phyloP scores from a whole-genome alignment of 2,113 vertebrate species.

The Holacanthus passer region DNA sequence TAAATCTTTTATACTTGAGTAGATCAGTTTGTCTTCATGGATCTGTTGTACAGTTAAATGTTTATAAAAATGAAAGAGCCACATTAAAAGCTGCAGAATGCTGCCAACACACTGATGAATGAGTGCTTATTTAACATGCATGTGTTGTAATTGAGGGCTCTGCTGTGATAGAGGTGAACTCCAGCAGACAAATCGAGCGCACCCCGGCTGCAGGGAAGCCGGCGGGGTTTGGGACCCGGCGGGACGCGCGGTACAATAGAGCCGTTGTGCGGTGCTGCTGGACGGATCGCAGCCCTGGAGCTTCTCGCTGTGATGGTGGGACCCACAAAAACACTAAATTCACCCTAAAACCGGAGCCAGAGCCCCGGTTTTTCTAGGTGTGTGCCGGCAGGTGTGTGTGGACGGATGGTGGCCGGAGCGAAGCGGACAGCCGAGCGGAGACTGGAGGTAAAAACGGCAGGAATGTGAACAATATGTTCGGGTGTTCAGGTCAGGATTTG shows the following conservation, averaged over 20 bases:
- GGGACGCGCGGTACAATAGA: constrained; percentile 92
- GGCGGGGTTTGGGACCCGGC: constrained; percentile 89
- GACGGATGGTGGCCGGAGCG: constrained; percentile 1
- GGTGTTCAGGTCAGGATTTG: constrained; percentile 74
- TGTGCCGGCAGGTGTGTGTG: not conserved
- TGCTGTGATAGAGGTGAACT: not conserved
- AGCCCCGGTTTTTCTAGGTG: not conserved
- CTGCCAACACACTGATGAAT: not conserved
- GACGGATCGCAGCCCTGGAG: constrained; percentile 72
- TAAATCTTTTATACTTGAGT: constrained; percentile 34
- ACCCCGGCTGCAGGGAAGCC: constrained; percentile 74
- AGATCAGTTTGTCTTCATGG: constrained; percentile 17
- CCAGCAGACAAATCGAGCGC: constrained; percentile 41
- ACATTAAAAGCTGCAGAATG: constrained; percentile 41
- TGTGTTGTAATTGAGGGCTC: not conserved
- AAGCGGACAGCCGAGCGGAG: constrained; percentile 32
- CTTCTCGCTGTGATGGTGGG: constrained; percentile 70
- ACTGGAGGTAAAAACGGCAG: constrained; percentile 79
- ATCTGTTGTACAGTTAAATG: constrained; percentile 1
- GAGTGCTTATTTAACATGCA: not conserved
- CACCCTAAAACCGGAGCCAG: not conserved
- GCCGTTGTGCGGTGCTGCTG: constrained; percentile 87
- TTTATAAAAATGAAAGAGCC: not conserved
- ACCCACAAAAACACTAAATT: constrained; percentile 24
- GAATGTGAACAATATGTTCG: constrained; percentile 78